Percentiles rank a stretch among this genome's conserved stretches.
Evolutionary conservation across 2,797 vertebrate species (phyloP).

Genomic region (Heliangelus exortis): DNA sequence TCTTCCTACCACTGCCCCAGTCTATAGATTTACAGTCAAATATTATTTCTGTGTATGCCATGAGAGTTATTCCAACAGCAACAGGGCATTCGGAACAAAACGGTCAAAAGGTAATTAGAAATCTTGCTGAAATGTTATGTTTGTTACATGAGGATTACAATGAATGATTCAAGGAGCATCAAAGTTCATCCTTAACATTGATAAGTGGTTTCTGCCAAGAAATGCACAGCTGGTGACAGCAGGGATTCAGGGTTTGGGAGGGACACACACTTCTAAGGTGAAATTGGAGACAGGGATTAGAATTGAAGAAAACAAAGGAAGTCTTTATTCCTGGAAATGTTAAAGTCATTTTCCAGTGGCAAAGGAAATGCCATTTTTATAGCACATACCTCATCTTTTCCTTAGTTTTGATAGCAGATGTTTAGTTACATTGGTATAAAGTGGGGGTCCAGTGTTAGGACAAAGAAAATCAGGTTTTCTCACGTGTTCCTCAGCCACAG

Average conservation of each 20-base stretch:
- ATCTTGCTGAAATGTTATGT: slow-evolving; percentile 67
- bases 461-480: slow-evolving; percentile 13
- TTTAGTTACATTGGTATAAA: slow-evolving; percentile 24
- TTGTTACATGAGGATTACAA: slow-evolving; percentile 54
- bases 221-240: slow-evolving; percentile 52
- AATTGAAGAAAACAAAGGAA: slow-evolving; percentile 33
- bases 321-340: slow-evolving; percentile 68
- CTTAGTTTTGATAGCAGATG: slow-evolving; percentile 56
- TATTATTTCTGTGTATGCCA: slow-evolving; percentile 37
- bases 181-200: slow-evolving; percentile 55
- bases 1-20: neutral
- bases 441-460: neutral
- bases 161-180: slow-evolving; percentile 43
- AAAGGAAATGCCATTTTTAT: slow-evolving; percentile 70
- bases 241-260: slow-evolving; percentile 54
- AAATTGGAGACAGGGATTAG: slow-evolving; percentile 55
- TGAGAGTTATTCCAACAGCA: slow-evolving; percentile 51
- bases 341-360: slow-evolving; percentile 69
- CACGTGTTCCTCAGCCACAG: neutral
- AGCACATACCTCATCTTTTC: slow-evolving; percentile 50
- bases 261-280: slow-evolving; percentile 35
- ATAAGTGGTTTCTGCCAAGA: slow-evolving; percentile 56
- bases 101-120: slow-evolving; percentile 69
- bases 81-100: slow-evolving; percentile 40
- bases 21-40: slow-evolving; percentile 17